A percentile compares a stretch with the other conserved stretches of the same genome.
Evolutionary conservation across 2,797 vertebrate species (phyloP).

Genomic region (Malurus leucopterus): DNA sequence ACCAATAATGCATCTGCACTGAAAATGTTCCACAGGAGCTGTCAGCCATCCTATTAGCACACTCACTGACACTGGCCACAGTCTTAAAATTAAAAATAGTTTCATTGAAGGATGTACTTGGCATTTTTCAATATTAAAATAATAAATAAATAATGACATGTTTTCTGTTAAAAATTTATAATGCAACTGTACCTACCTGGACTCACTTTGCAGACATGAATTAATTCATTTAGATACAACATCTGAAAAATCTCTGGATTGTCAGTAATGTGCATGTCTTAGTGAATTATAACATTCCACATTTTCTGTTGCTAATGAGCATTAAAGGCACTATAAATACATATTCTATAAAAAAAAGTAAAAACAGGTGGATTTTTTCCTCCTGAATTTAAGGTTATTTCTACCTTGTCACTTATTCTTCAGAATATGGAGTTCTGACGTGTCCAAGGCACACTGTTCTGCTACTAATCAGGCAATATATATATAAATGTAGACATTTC

Average conservation of each 20-base stretch:
- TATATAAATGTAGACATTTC: neutral
- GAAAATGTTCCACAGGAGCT: slow-evolving; percentile 63
- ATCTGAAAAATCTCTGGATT: slow-evolving; percentile 16
- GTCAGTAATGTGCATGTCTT: neutral
- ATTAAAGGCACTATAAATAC: neutral
- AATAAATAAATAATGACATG: slow-evolving; percentile 40
- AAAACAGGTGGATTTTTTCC: neutral
- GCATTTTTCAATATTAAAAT: slow-evolving; percentile 47
- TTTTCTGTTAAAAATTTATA: slow-evolving; percentile 49
- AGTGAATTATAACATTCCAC: neutral
- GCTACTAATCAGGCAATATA: neutral
- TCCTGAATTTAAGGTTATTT: neutral
- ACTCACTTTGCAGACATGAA: neutral
- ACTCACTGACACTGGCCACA: slow-evolving; percentile 54
- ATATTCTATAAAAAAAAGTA: neutral
- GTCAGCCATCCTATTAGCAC: slow-evolving; percentile 57
- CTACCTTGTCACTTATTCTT: neutral
- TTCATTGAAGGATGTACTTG: slow-evolving; percentile 9
- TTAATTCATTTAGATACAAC: slow-evolving; percentile 22
- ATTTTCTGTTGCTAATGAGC: slow-evolving; percentile 18
- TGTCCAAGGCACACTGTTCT: neutral
- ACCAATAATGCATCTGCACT: slow-evolving; percentile 50
- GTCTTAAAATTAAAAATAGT: slow-evolving; percentile 46
- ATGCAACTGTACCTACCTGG: neutral
- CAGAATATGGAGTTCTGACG: neutral